Evolutionary conservation across 2,888 invertebrate species (phyloP).

Genomic region (Heteromurus nitidus): DNA sequence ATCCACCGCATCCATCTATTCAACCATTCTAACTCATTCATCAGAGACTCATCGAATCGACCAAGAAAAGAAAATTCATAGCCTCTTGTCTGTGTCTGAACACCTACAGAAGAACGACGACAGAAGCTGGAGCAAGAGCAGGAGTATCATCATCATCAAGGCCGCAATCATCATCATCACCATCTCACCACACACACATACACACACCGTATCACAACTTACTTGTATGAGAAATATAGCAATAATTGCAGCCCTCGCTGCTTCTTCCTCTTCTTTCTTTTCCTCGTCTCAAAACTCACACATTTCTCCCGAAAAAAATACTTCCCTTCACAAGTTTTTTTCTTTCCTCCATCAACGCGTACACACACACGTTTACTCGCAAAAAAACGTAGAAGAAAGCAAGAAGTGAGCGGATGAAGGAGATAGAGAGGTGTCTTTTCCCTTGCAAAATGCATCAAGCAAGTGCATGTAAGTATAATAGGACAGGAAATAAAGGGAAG

Average conservation of each 20-base stretch:
- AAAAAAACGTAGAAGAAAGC: constrained; percentile 5
- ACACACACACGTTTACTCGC: background rate
- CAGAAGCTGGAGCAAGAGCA: background rate
- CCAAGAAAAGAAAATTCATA: constrained; percentile 19
- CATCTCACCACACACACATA: background rate
- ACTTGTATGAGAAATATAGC: background rate
- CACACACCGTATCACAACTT: background rate
- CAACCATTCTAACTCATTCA: constrained; percentile 65
- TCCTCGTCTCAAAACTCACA: background rate
- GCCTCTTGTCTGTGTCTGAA: background rate
- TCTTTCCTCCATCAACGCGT: background rate
- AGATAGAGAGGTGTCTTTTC: constrained; percentile 2
- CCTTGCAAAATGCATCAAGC: background rate
- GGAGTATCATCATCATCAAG: constrained; percentile 14
- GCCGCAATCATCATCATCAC: background rate
- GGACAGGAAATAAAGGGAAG: background rate
- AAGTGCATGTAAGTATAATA: background rate
- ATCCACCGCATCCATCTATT: constrained; percentile 67
- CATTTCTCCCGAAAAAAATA: background rate
- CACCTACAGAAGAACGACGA: background rate
- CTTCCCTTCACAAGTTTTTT: background rate
- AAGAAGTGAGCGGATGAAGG: constrained; percentile 4
- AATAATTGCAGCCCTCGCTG: constrained; percentile 48
- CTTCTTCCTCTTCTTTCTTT: background rate
- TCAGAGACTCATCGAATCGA: constrained; percentile 64